A percentile compares a stretch with the other conserved stretches of the same genome.
phyloP scores from a whole-genome alignment of 2,797 vertebrate genomes.

The Hirundo rustica region DNA sequence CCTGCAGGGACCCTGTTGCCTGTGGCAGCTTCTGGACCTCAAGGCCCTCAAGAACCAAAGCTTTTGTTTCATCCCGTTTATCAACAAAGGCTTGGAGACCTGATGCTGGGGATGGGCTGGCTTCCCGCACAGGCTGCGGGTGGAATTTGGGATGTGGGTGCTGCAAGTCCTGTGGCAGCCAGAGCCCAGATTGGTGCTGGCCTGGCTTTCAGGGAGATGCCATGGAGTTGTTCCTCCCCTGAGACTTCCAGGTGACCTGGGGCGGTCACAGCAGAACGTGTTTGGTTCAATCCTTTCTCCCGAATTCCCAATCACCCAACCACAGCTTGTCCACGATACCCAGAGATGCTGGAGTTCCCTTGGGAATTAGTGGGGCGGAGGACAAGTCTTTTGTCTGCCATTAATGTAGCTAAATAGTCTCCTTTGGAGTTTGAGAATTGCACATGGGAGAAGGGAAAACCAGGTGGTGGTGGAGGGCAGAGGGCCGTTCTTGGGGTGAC shows the following conservation, averaged over 20 bases:
- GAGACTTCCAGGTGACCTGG: not conserved
- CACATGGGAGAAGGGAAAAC: not conserved
- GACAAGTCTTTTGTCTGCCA: not conserved
- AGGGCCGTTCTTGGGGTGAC: not conserved
- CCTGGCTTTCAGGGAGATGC: not conserved
- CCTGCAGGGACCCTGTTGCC: not conserved
- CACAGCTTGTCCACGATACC: accelerated
- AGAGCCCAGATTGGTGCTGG: not conserved
- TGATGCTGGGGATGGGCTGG: not conserved
- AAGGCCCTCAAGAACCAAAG: not conserved
- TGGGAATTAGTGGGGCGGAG: not conserved
- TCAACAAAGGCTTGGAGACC: not conserved
- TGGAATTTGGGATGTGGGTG: not conserved
- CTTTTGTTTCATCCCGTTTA: not conserved
- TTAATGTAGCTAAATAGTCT: not conserved
- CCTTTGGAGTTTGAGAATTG: not conserved
- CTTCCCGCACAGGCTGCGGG: not conserved
- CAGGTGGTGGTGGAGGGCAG: not conserved
- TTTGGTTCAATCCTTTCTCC: not conserved
- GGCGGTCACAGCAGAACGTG: not conserved
- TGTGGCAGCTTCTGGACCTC: not conserved
- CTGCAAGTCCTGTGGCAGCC: not conserved
- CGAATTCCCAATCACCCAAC: not conserved
- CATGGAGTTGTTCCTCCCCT: not conserved
- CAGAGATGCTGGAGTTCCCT: not conserved